phyloP scores from a whole-genome alignment of 2,113 vertebrate species.

The Grammomys dolichurus region DNA sequence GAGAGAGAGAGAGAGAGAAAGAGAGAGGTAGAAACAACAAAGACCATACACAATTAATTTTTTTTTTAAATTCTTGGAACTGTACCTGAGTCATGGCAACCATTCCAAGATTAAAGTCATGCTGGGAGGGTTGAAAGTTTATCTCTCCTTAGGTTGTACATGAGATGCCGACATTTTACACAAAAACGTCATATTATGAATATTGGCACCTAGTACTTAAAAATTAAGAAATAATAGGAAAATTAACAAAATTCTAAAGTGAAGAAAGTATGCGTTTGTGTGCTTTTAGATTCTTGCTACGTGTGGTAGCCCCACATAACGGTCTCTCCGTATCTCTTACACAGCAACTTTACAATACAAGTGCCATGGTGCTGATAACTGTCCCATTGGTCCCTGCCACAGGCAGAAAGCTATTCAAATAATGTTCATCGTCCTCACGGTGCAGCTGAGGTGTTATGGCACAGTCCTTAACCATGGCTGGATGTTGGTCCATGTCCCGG shows the following conservation, averaged over 20 bases:
- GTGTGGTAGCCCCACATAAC: not conserved
- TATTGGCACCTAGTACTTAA: not conserved
- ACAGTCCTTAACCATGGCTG: not conserved
- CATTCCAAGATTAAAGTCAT: not conserved
- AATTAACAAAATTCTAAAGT: not conserved
- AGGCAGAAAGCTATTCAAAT: not conserved
- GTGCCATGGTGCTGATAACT: not conserved
- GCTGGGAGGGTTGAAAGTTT: not conserved
- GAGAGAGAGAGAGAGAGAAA: too few relatives aligned
- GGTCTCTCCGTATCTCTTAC: not conserved
- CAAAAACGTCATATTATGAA: not conserved
- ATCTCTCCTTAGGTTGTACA: not conserved
- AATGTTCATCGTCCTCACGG: not conserved
- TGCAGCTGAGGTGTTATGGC: not conserved
- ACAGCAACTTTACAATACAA: not conserved
- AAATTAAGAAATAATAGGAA: not conserved
- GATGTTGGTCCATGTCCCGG: not conserved
- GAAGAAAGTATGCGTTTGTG: not conserved
- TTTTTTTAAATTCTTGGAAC: not conserved
- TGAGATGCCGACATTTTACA: not conserved
- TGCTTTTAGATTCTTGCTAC: not conserved
- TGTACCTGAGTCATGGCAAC: not conserved
- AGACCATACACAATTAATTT: not conserved
- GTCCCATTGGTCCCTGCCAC: rapidly evolving
- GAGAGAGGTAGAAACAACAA: not conserved